phyloP scores from a whole-genome alignment of 2,888 invertebrate genomes.

The Melolontha melolontha region DNA sequence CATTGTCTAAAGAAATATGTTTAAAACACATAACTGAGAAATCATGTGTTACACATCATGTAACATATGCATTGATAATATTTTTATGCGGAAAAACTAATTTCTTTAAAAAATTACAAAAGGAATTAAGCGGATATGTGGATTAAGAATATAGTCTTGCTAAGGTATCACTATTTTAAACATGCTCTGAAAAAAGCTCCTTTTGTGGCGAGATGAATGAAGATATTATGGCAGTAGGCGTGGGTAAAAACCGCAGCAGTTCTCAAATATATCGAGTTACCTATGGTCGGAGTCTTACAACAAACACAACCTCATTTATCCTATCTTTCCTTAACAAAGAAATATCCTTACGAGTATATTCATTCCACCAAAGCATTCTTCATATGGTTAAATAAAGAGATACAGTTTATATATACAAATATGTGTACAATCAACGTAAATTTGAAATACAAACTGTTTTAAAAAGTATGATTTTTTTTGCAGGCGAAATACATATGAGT shows the following conservation, averaged over 20 bases:
- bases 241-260: conserved; percentile 52
- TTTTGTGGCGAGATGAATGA: conserved; percentile 40
- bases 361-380: no score
- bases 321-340: conserved; percentile 16
- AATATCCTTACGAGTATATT: neutral
- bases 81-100: no score
- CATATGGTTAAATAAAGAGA: neutral
- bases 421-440: no score
- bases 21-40: no score
- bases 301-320: conserved; percentile 19
- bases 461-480: no score
- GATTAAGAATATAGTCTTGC: conserved; percentile 20
- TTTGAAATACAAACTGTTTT: no score
- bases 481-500: no score
- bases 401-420: neutral
- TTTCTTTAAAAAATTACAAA: neutral
- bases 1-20: no score
- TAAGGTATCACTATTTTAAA: conserved; percentile 26
- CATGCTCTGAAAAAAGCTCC: conserved; percentile 15
- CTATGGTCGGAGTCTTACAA: conserved; percentile 20
- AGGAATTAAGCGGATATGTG: conserved; percentile 22
- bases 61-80: no score
- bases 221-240: conserved; percentile 43
- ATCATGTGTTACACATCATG: no score
- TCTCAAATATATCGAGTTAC: conserved; percentile 60